phyloP scores from a whole-genome alignment of 2,888 invertebrate genomes.

The Melinaea marsaeus region DNA sequence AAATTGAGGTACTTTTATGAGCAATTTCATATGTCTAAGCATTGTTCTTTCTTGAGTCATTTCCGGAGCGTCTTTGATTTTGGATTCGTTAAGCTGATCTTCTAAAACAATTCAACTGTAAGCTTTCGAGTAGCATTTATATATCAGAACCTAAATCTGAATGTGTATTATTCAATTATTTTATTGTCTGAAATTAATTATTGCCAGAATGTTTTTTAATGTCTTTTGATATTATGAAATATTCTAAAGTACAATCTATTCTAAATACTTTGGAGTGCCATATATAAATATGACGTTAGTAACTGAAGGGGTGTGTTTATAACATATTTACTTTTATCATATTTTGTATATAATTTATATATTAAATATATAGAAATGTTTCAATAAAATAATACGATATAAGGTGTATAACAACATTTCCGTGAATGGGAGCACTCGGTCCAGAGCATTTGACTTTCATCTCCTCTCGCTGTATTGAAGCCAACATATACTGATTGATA shows the following conservation, averaged over 20 bases:
- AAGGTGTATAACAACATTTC: slow-evolving; percentile 4
- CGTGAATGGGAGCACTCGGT: slow-evolving; percentile 2
- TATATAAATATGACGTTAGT: too few relatives aligned
- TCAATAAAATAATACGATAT: neutral
- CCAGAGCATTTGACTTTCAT: slow-evolving; percentile 1
- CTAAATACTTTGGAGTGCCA: too few relatives aligned
- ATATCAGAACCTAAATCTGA: too few relatives aligned
- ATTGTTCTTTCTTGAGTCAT: slow-evolving; percentile 35
- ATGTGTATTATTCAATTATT: too few relatives aligned
- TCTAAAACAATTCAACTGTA: too few relatives aligned
- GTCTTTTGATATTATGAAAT: too few relatives aligned
- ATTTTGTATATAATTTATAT: neutral
- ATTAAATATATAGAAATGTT: neutral
- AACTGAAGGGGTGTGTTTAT: too few relatives aligned
- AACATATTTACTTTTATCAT: neutral
- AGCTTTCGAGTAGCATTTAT: too few relatives aligned
- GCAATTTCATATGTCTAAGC: slow-evolving; percentile 33
- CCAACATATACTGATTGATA: neutral
- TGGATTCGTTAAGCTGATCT: slow-evolving; percentile 14
- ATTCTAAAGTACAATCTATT: too few relatives aligned
- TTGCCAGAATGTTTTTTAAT: too few relatives aligned
- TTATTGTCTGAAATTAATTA: too few relatives aligned
- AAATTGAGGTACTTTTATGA: slow-evolving; percentile 29
- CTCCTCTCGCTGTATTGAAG: neutral
- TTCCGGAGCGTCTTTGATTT: slow-evolving; percentile 18